A percentile compares a stretch with the other conserved stretches of the same genome.
Conservation (phyloP, 2,797 vertebrate genomes). For the Pseudochirops corinnae region DNA sequence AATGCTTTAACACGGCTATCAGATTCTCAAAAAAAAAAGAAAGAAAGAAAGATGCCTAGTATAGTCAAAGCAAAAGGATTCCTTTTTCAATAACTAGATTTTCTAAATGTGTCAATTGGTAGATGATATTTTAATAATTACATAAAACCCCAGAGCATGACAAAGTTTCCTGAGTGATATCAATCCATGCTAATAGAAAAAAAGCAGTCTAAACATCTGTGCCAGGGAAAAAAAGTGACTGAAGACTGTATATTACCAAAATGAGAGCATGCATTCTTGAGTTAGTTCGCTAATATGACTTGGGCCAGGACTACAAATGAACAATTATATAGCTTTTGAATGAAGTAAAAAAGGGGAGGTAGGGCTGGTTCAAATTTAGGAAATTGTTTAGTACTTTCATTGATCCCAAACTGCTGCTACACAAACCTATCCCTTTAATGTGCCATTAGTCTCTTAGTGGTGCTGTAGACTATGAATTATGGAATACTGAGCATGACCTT, state of each 20-base stretch:
- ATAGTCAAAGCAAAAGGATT: neutral
- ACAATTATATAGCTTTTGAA: neutral
- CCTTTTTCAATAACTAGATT: neutral
- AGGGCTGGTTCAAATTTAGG: neutral
- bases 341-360: neutral
- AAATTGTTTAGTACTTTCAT: neutral
- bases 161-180: neutral
- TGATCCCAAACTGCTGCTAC: neutral
- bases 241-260: neutral
- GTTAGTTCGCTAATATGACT: neutral
- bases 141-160: neutral
- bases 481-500: neutral
- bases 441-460: neutral
- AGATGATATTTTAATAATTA: neutral
- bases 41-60: neutral
- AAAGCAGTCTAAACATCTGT: neutral
- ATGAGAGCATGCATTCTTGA: neutral
- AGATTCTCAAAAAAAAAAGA: too few relatives aligned
- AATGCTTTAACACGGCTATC: too few relatives aligned
- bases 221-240: neutral
- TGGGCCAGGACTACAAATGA: neutral
- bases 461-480: neutral
- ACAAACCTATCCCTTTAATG: neutral
- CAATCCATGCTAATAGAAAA: neutral
- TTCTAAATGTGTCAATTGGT: neutral